Evolutionary conservation across 92 coral and sea anemone species (phyloP).

Genomic region (Desmophyllum pertusum): DNA sequence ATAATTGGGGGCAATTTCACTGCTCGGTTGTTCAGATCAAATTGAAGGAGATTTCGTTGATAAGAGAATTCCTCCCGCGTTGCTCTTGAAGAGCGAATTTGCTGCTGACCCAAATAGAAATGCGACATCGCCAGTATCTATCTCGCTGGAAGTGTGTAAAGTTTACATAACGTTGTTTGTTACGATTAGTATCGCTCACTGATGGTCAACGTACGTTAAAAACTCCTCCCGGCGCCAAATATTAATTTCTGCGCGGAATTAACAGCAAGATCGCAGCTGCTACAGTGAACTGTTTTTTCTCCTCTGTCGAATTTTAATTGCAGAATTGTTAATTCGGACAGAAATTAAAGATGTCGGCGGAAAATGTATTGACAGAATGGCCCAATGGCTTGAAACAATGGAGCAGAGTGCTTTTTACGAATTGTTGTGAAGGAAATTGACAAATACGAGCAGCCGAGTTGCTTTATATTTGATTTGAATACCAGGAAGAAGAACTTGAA

Average conservation of each 20-base stretch:
- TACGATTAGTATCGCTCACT: not conserved
- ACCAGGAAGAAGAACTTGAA: not conserved
- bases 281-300: not conserved
- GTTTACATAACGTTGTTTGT: not conserved
- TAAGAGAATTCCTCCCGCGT: constrained; percentile 2
- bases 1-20: constrained; percentile 69
- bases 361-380: not conserved
- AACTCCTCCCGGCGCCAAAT: not conserved
- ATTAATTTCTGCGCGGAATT: constrained; percentile 4
- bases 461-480: constrained; percentile 19
- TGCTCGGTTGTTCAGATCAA: constrained; percentile 44
- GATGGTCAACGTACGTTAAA: not conserved
- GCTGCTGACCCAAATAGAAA: constrained; percentile 10
- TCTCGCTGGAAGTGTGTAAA: not conserved
- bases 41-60: constrained; percentile 31
- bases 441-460: not conserved
- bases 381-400: not conserved
- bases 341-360: not conserved
- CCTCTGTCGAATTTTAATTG: constrained; percentile 27
- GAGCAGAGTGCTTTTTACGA: not conserved
- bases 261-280: constrained; percentile 13
- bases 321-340: not conserved
- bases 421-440: not conserved
- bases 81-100: constrained; percentile 17
- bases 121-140: constrained; percentile 14